Evolutionary conservation across 30 jellyfish, hydroid and myxozoan species (phyloP).

Genomic region (Sanderia malayensis): DNA sequence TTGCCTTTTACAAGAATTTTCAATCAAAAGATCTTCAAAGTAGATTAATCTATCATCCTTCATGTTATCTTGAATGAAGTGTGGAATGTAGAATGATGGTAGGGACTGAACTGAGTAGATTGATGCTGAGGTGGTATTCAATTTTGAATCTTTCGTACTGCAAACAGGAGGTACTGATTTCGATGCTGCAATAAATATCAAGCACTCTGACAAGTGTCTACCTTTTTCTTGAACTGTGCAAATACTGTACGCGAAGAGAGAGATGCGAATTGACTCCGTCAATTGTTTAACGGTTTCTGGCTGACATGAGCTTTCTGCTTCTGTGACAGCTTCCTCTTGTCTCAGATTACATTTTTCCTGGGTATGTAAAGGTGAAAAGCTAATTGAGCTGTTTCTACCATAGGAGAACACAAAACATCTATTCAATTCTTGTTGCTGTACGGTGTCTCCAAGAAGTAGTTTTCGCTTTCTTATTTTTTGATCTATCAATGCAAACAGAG

Average conservation of each 20-base stretch:
- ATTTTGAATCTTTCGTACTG: neutral
- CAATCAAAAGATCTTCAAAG: constrained; percentile 3
- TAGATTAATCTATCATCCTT: neutral
- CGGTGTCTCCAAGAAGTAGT: neutral
- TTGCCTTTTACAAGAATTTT: neutral
- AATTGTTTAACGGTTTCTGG: neutral
- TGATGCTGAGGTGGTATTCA: neutral
- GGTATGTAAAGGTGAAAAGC: neutral
- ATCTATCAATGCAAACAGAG: neutral
- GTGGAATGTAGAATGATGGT: constrained; percentile 28
- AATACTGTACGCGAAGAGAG: constrained; percentile 16
- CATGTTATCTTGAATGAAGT: constrained; percentile 7
- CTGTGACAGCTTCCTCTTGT: neutral
- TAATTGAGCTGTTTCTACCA: neutral
- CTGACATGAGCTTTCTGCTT: neutral
- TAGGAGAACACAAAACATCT: neutral
- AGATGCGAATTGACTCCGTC: neutral
- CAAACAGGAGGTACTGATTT: neutral
- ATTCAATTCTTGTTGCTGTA: neutral
- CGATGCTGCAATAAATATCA: constrained; percentile 8
- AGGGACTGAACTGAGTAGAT: neutral
- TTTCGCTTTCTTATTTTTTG: neutral
- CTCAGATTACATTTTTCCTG: no score
- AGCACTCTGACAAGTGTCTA: neutral
- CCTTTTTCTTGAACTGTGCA: constrained; percentile 4